These are phyloP conservation scores for Porites evermanni DNA, from an alignment of 92 coral and sea anemone species.

Conservation along the genomic window DNA sequence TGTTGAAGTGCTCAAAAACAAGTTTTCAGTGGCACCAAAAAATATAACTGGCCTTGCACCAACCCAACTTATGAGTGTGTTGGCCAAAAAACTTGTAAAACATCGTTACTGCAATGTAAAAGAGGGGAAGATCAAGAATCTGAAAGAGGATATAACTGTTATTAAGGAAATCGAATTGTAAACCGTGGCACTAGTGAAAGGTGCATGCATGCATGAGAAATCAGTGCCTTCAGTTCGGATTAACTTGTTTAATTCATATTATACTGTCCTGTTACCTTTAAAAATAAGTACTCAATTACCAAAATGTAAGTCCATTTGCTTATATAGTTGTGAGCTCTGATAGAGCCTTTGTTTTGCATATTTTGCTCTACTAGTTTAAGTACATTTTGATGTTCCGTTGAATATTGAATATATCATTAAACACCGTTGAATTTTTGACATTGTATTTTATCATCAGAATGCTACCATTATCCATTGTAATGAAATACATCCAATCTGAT, in stretches of 20 bases:
- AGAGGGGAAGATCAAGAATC: conserved; percentile 45
- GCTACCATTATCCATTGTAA: conserved; percentile 33
- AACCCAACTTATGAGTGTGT: conserved; percentile 44
- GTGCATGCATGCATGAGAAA: conserved; percentile 26
- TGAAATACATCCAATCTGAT: conserved; percentile 20
- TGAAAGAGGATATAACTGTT: conserved; percentile 51
- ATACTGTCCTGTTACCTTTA: conserved; percentile 33
- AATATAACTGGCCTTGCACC: conserved; percentile 53
- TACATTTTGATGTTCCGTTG: conserved; percentile 23
- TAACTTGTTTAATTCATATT: conserved; percentile 26
- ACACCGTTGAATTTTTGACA: conserved; percentile 29
- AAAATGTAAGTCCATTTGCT: not conserved
- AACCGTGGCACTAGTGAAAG: conserved; percentile 26
- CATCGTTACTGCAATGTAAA: conserved; percentile 43
- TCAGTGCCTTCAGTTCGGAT: conserved; percentile 32
- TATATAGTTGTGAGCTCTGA: conserved; percentile 14
- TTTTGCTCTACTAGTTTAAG: conserved; percentile 25
- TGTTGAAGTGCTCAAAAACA: conserved; percentile 52
- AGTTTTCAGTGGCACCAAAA: conserved; percentile 43
- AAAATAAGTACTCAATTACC: conserved; percentile 26
- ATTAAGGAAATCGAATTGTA: conserved; percentile 56
- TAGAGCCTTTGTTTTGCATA: conserved; percentile 31
- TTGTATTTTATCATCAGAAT: conserved; percentile 25
- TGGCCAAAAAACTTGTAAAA: conserved; percentile 44
- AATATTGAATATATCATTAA: conserved; percentile 34